Percentiles rank a stretch among this genome's conserved stretches.
Evolutionary conservation across 2,797 vertebrate species (phyloP).

Genomic region (Lepus oiostolus): DNA sequence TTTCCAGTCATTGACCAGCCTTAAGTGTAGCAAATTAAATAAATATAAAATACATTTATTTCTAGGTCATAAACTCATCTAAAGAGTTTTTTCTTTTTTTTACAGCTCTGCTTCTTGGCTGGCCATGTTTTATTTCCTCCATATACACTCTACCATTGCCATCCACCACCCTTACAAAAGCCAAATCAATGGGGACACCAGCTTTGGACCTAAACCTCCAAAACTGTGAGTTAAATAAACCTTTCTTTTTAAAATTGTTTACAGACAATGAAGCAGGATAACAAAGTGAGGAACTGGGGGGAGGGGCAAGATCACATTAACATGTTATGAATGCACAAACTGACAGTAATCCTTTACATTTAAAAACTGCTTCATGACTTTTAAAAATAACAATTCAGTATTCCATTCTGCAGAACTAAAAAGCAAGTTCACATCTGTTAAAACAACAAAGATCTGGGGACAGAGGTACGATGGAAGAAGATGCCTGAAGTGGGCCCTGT

Average conservation of each 20-base stretch:
- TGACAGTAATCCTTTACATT: conserved; percentile 49
- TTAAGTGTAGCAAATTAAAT: conserved; percentile 41
- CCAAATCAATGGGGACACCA: no score
- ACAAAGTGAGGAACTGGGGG: conserved; percentile 49
- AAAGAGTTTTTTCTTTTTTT: conserved; percentile 49
- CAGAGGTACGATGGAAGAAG: conserved; percentile 71
- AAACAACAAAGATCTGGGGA: conserved; percentile 82
- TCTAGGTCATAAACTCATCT: conserved; percentile 44
- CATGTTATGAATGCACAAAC: conserved; percentile 49
- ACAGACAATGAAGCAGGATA: background rate
- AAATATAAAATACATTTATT: conserved; percentile 59
- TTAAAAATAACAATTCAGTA: conserved; percentile 72
- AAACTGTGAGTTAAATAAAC: no score
- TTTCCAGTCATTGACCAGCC: conserved; percentile 61
- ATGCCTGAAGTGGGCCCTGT: conserved; percentile 79
- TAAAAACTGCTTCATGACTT: conserved; percentile 34
- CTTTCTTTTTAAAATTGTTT: no score
- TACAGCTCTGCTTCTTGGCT: no score
- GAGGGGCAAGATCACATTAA: background rate
- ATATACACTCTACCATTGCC: no score
- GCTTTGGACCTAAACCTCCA: no score
- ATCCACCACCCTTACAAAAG: no score
- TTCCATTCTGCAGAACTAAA: conserved; percentile 68
- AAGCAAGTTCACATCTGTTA: conserved; percentile 66
- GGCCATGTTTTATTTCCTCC: no score